Evolutionary conservation across 2,797 vertebrate species (phyloP).

Genomic region (Gambusia yucatana): DNA sequence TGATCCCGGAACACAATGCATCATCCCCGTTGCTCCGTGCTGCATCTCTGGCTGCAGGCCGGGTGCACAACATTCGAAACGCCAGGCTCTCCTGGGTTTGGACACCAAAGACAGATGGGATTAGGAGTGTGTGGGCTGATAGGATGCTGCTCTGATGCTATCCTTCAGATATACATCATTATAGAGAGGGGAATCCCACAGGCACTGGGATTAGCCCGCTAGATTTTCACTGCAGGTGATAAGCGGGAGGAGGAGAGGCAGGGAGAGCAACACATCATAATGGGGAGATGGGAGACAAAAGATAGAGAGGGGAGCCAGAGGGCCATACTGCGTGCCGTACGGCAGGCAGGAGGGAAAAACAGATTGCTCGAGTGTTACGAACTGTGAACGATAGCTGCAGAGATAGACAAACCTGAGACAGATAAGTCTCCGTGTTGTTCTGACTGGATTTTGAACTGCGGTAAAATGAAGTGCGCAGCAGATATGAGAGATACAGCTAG

Average conservation of each 20-base stretch:
- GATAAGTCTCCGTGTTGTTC: slow-evolving; percentile 37
- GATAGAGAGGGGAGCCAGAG: slow-evolving; percentile 65
- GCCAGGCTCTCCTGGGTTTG: slow-evolving; percentile 57
- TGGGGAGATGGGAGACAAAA: slow-evolving; percentile 64
- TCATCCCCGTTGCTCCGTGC: slow-evolving; percentile 52
- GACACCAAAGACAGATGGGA: slow-evolving; percentile 76
- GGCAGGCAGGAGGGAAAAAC: slow-evolving; percentile 36
- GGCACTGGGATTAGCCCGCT: slow-evolving; percentile 73
- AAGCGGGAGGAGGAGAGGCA: slow-evolving; percentile 59
- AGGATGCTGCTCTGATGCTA: slow-evolving; percentile 74
- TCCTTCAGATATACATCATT: slow-evolving; percentile 78
- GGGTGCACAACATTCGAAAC: slow-evolving; percentile 54
- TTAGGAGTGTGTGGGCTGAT: slow-evolving; percentile 77
- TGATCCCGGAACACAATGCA: slow-evolving; percentile 57
- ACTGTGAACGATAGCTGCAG: slow-evolving; percentile 66
- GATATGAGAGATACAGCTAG: slow-evolving; percentile 24
- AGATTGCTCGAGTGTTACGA: slow-evolving; percentile 53
- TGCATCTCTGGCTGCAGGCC: slow-evolving; percentile 46
- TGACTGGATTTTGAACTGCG: slow-evolving; percentile 38
- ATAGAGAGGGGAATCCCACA: slow-evolving; percentile 72
- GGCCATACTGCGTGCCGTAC: slow-evolving; percentile 51
- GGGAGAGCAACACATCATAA: slow-evolving; percentile 72
- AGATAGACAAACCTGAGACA: slow-evolving; percentile 64
- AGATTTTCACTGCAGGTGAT: slow-evolving; percentile 79
- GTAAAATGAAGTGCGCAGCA: slow-evolving; percentile 18